Evolutionary conservation across 1,140 invertebrate genomes (phyloP).

Genomic region (Heliothis subflexa): DNA sequence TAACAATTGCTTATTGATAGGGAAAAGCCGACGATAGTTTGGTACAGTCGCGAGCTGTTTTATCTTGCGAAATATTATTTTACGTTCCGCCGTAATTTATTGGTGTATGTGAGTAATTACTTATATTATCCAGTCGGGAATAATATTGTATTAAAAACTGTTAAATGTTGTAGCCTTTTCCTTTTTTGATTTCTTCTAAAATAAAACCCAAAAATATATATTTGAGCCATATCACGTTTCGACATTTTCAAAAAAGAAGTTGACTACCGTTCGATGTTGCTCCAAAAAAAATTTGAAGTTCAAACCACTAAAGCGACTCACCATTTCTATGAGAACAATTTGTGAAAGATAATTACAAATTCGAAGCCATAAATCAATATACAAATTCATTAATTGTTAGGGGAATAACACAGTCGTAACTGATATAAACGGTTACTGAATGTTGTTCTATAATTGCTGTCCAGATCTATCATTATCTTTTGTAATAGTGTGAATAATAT

Average conservation of each 20-base stretch:
- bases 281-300: background rate
- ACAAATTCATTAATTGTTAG: constrained; percentile 42
- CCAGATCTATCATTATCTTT: constrained; percentile 29
- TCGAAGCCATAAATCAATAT: constrained; percentile 43
- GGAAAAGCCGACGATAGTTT: constrained; percentile 21
- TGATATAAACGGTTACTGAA: constrained; percentile 45
- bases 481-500: constrained; percentile 44
- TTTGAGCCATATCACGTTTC: no score
- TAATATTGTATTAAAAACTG: no score
- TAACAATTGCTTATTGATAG: constrained; percentile 35
- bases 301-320: constrained; percentile 1
- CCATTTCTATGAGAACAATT: constrained; percentile 19
- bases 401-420: constrained; percentile 44
- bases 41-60: background rate
- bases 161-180: background rate
- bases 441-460: constrained; percentile 39
- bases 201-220: no score
- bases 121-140: no score
- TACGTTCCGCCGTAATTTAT: background rate
- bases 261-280: background rate
- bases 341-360: constrained; percentile 32
- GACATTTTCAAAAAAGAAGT: no score
- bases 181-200: no score
- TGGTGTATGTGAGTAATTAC: background rate
- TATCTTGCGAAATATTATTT: background rate